A percentile compares a stretch with the other conserved stretches of the same genome.
Evolutionary conservation across 2,113 vertebrate species (phyloP).

Genomic region (Tragelaphus strepsiceros): DNA sequence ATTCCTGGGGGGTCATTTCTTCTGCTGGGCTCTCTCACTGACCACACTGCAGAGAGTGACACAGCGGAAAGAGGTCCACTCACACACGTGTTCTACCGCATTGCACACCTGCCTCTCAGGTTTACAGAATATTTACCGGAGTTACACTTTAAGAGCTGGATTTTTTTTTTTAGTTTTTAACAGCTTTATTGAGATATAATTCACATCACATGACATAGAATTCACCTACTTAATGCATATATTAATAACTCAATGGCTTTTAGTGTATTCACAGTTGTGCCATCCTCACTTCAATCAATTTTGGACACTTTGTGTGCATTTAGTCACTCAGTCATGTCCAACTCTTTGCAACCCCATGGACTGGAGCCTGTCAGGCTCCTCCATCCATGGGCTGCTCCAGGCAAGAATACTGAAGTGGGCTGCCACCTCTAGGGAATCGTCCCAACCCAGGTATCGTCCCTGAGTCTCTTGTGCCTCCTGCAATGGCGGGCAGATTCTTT

Average conservation of each 20-base stretch:
- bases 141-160: neutral
- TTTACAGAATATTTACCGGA: neutral
- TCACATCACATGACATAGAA: neutral
- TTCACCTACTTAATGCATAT: too few relatives aligned
- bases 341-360: neutral
- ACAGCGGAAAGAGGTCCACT: rapidly evolving
- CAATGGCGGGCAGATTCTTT: neutral
- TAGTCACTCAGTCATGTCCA: neutral
- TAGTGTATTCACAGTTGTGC: neutral
- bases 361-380: neutral
- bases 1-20: neutral
- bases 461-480: neutral
- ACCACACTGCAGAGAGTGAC: rapidly evolving
- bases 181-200: neutral
- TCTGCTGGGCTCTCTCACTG: rapidly evolving
- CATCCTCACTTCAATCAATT: neutral
- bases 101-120: neutral
- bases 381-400: neutral
- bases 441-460: neutral
- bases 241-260: neutral
- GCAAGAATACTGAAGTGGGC: neutral
- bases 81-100: rapidly evolving
- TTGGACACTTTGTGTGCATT: neutral
- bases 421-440: neutral
- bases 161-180: neutral